phyloP scores from a whole-genome alignment of 35 echinoderm and acorn worm species.

The Ophiothrix spiculata region DNA sequence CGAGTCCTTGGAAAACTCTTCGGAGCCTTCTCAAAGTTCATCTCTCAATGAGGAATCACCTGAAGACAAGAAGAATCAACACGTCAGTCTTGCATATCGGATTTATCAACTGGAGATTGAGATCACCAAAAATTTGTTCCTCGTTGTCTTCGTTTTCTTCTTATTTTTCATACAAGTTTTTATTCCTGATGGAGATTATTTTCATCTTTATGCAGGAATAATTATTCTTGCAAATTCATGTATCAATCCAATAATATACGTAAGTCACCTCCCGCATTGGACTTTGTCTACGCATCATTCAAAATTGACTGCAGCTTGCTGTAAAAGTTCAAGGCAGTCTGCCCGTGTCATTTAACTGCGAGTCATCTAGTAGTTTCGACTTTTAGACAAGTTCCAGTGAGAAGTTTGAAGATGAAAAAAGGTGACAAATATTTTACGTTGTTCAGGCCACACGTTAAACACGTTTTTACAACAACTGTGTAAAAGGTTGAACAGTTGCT shows the following conservation, averaged over 20 bases:
- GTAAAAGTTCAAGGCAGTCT: too few species aligned
- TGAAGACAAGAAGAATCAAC: neutral
- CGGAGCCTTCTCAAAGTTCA: neutral
- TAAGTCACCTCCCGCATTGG: too few species aligned
- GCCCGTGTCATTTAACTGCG: too few species aligned
- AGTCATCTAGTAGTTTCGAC: too few species aligned
- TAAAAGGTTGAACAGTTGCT: too few species aligned
- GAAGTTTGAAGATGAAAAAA: too few species aligned
- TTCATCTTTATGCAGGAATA: slow-evolving; percentile 18
- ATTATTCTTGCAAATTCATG: slow-evolving; percentile 64
- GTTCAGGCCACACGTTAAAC: too few species aligned
- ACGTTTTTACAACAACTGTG: too few species aligned
- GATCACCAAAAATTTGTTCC: slow-evolving; percentile 84
- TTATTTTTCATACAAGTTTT: slow-evolving; percentile 44
- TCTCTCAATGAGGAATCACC: neutral
- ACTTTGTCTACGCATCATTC: too few species aligned
- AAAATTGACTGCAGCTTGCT: too few species aligned
- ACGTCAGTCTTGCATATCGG: neutral
- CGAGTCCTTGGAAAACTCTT: neutral
- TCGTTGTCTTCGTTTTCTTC: slow-evolving; percentile 60
- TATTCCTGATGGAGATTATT: neutral
- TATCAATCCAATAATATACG: slow-evolving; percentile 80
- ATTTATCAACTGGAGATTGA: slow-evolving; percentile 44
- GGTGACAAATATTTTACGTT: too few species aligned
- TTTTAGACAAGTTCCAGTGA: too few species aligned